phyloP scores from a whole-genome alignment of 2,113 vertebrate genomes.

The Puffinus mauretanicus region DNA sequence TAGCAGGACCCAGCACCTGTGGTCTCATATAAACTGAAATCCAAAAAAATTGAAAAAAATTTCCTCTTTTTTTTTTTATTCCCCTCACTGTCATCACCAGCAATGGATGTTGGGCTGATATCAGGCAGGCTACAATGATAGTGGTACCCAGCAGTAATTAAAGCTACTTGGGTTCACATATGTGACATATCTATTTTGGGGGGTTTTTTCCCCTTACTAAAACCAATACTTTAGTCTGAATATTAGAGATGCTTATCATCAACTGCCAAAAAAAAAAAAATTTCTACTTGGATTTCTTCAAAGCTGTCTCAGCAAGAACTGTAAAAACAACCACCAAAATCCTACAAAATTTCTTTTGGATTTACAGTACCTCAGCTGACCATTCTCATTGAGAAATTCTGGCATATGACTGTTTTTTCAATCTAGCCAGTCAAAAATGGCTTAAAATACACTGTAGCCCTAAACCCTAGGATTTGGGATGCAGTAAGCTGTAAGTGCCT shows the following conservation, averaged over 20 bases:
- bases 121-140: neutral
- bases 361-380: neutral
- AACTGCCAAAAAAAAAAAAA: neutral
- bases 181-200: neutral
- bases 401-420: neutral
- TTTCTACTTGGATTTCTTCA: neutral
- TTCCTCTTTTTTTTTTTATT: too few species aligned
- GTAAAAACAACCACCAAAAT: neutral
- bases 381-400: neutral
- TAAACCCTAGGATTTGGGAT: neutral
- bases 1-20: neutral
- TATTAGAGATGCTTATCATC: neutral
- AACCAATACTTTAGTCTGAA: neutral
- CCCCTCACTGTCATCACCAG: too few species aligned
- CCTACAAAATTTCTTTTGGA: neutral
- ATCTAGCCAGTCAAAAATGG: neutral
- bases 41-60: neutral
- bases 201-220: neutral
- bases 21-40: neutral
- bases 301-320: neutral
- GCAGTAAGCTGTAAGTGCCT: neutral
- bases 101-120: neutral
- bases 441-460: neutral
- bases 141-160: neutral
- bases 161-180: neutral